Evolutionary conservation across 2,113 vertebrate genomes (phyloP).

Genomic region (Aepyceros melampus): DNA sequence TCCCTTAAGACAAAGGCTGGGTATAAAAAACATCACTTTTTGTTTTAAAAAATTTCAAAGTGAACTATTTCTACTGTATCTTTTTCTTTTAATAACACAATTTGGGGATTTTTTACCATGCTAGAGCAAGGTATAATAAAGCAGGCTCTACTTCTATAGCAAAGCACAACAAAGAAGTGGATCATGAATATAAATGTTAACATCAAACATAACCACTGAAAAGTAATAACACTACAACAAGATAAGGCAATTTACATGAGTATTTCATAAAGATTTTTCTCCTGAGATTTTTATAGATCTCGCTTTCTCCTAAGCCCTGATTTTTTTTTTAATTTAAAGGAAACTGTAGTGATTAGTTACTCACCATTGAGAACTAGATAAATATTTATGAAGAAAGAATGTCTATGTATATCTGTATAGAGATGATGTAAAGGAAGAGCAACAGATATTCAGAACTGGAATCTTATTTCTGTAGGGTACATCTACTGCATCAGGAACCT

Average conservation of each 20-base stretch:
- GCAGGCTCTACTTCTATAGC: background rate
- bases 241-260: conserved; percentile 43
- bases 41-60: conserved; percentile 8
- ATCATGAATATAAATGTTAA: conserved; percentile 50
- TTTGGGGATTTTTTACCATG: background rate
- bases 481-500: background rate
- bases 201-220: conserved; percentile 28
- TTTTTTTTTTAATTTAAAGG: conserved; percentile 43
- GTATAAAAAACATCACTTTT: background rate
- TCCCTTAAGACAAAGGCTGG: background rate
- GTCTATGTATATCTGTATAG: background rate
- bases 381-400: conserved; percentile 44
- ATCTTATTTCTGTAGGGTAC: background rate
- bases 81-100: background rate
- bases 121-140: conserved; percentile 17
- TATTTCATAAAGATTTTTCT: conserved; percentile 47
- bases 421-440: background rate
- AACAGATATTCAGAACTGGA: background rate
- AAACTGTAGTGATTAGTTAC: conserved; percentile 41
- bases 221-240: conserved; percentile 31
- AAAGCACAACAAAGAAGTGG: conserved; percentile 6
- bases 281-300: conserved; percentile 23
- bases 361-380: conserved; percentile 40
- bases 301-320: background rate
- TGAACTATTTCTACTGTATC: background rate